These are phyloP conservation scores for Ascidia mentula DNA, from an alignment of 23 tunicate genomes.

Conservation along the genomic window DNA sequence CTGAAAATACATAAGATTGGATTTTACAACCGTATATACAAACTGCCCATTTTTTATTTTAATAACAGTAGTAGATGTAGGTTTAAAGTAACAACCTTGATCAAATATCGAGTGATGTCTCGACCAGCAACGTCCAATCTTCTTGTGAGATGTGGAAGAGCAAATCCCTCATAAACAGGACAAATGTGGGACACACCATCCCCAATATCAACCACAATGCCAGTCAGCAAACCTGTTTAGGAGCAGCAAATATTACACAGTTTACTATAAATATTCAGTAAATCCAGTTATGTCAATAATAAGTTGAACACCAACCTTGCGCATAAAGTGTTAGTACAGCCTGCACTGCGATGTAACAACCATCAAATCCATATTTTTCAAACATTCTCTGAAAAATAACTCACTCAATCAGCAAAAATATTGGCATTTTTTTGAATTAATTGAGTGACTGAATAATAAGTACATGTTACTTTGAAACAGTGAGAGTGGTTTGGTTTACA, in stretches of 20 bases:
- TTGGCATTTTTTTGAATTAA: neutral
- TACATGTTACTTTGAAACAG: too few species aligned
- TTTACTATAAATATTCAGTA: neutral
- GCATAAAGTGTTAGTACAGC: slow-evolving; percentile 99
- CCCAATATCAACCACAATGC: slow-evolving; percentile 98
- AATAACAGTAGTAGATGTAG: too few species aligned
- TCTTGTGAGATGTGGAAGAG: slow-evolving; percentile 91
- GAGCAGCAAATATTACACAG: neutral
- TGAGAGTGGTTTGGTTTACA: too few species aligned
- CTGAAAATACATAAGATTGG: too few species aligned
- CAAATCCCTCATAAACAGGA: slow-evolving; percentile 99
- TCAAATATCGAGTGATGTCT: slow-evolving; percentile 93
- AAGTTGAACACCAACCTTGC: slow-evolving; percentile 56
- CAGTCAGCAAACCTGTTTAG: slow-evolving; percentile 92
- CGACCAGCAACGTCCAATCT: slow-evolving; percentile 98
- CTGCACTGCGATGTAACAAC: slow-evolving; percentile 96
- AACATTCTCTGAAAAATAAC: slow-evolving; percentile 83
- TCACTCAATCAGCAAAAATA: neutral
- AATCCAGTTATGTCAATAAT: too few species aligned
- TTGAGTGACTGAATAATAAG: too few species aligned
- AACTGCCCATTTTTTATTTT: too few species aligned
- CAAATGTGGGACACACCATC: slow-evolving; percentile 99
- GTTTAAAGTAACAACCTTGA: slow-evolving; percentile 62
- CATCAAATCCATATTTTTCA: slow-evolving; percentile 93
- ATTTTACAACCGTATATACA: too few species aligned